A percentile compares a stretch with the other conserved stretches of the same genome.
phyloP scores from a whole-genome alignment of 2,888 invertebrate genomes.

The Drosophila anomalata region DNA sequence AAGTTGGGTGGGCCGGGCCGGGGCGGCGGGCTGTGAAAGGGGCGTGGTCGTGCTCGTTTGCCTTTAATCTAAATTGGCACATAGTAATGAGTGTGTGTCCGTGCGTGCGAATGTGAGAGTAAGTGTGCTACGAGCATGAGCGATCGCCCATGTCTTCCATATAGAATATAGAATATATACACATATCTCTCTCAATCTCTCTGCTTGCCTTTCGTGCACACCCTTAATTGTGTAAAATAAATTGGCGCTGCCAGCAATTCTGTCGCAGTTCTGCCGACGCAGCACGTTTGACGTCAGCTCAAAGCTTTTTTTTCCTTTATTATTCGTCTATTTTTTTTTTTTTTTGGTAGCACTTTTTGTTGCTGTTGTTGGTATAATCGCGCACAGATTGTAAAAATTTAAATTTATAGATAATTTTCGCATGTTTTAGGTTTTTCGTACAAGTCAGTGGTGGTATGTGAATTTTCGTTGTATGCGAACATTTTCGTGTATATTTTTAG shows the following conservation, averaged over 20 bases:
- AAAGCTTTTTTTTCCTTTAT: conserved; percentile 69
- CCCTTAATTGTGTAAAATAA: conserved; percentile 81
- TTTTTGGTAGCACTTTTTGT: conserved; percentile 68
- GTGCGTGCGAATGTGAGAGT: conserved; percentile 35
- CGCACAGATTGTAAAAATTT: conserved; percentile 79
- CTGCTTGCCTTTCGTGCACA: conserved; percentile 63
- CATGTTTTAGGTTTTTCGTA: conserved; percentile 67
- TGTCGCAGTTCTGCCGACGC: conserved; percentile 48
- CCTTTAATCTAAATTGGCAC: conserved; percentile 81
- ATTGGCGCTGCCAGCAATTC: conserved; percentile 67
- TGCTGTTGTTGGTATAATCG: conserved; percentile 64
- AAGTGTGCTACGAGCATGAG: conserved; percentile 32
- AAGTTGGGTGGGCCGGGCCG: conserved; percentile 41
- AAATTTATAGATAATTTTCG: conserved; percentile 80
- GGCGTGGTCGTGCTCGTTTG: conserved; percentile 62
- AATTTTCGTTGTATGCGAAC: conserved; percentile 15
- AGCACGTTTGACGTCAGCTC: conserved; percentile 74
- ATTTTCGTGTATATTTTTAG: conserved; percentile 55
- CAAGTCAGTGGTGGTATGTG: conserved; percentile 39
- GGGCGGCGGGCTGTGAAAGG: conserved; percentile 34
- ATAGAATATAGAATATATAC: conserved; percentile 31
- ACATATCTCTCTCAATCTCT: conserved; percentile 38
- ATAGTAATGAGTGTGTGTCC: conserved; percentile 62
- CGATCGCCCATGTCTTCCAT: conserved; percentile 67
- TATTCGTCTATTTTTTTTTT: conserved; percentile 15